Conservation (phyloP, 2,797 vertebrate species). For the Cichlasoma orientale region DNA sequence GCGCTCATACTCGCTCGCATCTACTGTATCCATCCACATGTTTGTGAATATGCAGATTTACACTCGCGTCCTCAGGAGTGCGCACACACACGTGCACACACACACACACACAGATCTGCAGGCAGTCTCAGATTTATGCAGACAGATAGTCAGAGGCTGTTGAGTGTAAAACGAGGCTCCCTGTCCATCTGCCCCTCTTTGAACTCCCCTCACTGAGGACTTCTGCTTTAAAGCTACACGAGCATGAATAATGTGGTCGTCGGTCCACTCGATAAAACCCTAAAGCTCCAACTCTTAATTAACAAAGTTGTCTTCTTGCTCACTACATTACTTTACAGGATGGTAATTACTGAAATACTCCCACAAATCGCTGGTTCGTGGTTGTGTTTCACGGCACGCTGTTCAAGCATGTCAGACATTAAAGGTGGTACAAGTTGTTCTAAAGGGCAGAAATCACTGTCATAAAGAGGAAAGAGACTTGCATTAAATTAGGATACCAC, state of each 20-base stretch:
- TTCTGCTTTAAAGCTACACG: conserved; percentile 33
- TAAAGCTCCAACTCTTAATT: conserved; percentile 18
- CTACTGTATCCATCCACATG: conserved; percentile 4
- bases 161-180: conserved; percentile 39
- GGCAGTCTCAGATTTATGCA: conserved; percentile 12
- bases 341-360: not conserved
- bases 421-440: not conserved
- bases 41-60: not conserved
- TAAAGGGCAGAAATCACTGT: not conserved
- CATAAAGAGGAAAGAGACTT: not conserved
- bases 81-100: not conserved
- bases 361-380: not conserved
- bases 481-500: not conserved
- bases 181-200: conserved; percentile 61
- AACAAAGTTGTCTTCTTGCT: conserved; percentile 11
- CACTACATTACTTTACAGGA: not conserved
- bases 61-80: not conserved
- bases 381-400: not conserved
- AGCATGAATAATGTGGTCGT: conserved; percentile 41
- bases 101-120: not conserved
- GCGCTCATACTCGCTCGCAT: conserved; percentile 10
- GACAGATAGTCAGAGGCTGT: conserved; percentile 42
- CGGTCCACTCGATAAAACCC: conserved; percentile 18
- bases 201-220: conserved; percentile 39
- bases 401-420: not conserved